Evolutionary conservation across 2,113 vertebrate species (phyloP).

Genomic region (Zonotrichia leucophrys): DNA sequence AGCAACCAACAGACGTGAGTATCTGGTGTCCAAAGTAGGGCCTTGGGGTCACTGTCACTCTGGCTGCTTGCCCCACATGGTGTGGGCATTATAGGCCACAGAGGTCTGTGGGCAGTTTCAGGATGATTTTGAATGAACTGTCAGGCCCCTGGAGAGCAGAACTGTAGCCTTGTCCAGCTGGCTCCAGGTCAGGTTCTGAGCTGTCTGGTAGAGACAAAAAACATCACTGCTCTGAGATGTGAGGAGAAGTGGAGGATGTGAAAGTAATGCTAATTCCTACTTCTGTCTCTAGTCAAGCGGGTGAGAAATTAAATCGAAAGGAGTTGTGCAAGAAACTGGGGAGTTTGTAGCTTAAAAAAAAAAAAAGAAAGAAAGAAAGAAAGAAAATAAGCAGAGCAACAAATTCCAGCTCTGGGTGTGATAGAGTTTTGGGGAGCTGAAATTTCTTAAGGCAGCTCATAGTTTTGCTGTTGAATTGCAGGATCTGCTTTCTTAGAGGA

Average conservation of each 20-base stretch:
- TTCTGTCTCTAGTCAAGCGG: slow-evolving; percentile 19
- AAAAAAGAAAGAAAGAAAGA: too few species aligned
- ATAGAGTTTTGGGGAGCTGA: neutral
- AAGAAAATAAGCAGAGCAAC: neutral
- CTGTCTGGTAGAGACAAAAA: neutral
- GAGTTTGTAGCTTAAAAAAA: neutral
- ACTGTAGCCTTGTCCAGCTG: neutral
- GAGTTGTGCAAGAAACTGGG: neutral
- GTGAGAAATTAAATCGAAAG: neutral
- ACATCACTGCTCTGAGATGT: neutral
- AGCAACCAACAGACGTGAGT: neutral
- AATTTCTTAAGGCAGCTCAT: neutral
- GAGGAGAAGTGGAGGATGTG: neutral
- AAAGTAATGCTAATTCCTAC: slow-evolving; percentile 35
- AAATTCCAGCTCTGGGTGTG: neutral
- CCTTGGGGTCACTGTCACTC: neutral
- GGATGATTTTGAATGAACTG: neutral
- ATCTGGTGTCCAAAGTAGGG: neutral
- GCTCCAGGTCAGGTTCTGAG: neutral
- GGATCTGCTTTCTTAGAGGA: neutral
- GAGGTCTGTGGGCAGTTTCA: neutral
- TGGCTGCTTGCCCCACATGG: neutral
- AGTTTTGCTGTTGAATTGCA: neutral
- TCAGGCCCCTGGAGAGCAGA: neutral
- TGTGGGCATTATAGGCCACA: neutral